A percentile compares a stretch with the other conserved stretches of the same genome.
Evolutionary conservation across 2,888 invertebrate species (phyloP).

Genomic region (Pyrrhia umbra): DNA sequence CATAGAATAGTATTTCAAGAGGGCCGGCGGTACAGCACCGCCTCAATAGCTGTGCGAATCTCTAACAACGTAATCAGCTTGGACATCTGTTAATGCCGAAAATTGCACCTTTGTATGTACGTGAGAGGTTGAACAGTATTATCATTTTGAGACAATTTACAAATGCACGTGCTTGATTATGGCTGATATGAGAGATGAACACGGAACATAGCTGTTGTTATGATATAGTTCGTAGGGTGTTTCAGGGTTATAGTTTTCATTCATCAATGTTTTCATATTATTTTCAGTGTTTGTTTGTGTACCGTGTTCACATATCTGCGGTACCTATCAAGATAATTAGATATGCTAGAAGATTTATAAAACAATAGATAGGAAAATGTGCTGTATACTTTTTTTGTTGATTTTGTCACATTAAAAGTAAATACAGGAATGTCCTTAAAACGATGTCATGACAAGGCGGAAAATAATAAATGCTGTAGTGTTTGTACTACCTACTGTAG

Average conservation of each 20-base stretch:
- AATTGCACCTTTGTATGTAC: constrained; percentile 27
- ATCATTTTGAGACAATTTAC: constrained; percentile 3
- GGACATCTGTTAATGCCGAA: constrained; percentile 30
- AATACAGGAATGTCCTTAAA: not conserved
- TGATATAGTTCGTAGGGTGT: constrained; percentile 1
- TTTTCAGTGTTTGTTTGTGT: constrained; percentile 21
- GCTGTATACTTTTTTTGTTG: not conserved
- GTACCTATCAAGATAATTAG: constrained; percentile 33
- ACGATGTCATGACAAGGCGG: not conserved
- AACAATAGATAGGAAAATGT: constrained; percentile 9
- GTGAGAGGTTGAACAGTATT: constrained; percentile 4
- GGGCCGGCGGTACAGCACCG: constrained; percentile 69
- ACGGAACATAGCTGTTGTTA: constrained; percentile 12
- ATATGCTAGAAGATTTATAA: not conserved
- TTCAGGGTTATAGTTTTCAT: constrained; percentile 42
- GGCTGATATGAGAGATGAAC: constrained; percentile 4
- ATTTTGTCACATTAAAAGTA: not conserved
- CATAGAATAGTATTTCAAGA: constrained; percentile 76
- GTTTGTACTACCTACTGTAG: too few relatives aligned
- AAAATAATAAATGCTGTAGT: too few relatives aligned
- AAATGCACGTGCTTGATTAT: constrained; percentile 17
- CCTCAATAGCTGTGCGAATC: constrained; percentile 62
- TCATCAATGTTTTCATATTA: constrained; percentile 27
- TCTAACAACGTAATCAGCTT: constrained; percentile 51
- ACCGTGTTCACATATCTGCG: constrained; percentile 14